Base-by-base conservation (phyloP, 2,888 invertebrate genomes). In the Oscheius sp. region DNA sequence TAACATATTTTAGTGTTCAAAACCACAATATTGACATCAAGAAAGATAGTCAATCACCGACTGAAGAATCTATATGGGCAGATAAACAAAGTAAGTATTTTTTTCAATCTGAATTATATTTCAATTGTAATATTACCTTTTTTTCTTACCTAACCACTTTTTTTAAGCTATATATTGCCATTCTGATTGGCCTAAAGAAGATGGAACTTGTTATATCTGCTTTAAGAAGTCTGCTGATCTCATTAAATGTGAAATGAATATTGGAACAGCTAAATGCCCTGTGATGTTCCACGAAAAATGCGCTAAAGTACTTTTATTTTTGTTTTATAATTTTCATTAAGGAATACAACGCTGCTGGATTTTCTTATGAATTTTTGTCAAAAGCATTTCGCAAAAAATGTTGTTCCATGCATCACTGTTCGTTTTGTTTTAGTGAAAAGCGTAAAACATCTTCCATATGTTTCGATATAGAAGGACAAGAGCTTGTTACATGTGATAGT, bases 321-420 rank as follows among this genome's bases (percentile, higher is more conserved):
- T n/a, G n/a, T n/a, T n/a, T n/a, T n/a, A n/a, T n/a, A n/a, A n/a
- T n/a, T n/a, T n/a, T n/a, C n/a, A n/a, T n/a, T n/a, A n/a, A 62
- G 62, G 14, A 9, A 28, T 62, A 49, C 32, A 62, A 62, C 20
- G 62, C 49, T 17, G 62, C 49, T 12, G 36, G 20, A n/a, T 62
- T 22, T 20, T 20, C 26, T 2, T 47, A 24, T 33, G 49, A 14
- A 8, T 47, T 12, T 5, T 24, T 62, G 2, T n/a, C n/a, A 1
- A 22, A 30, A 2, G 24, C 17, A 2, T 14, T 9, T 8, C 12
- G 22, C 14, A 47, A 62, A n/a, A n/a, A 4, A 12, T 28, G 5
- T 3, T 67, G 67, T 22, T 59, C 67, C 1, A 22, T 67, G 17
- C 67, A 67, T 44, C 49, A 59, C 36, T 67, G 67, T 26, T 41